These are phyloP conservation scores for Frieseomelitta varia DNA, from an alignment of 1,140 invertebrate genomes.

Conservation along the genomic window DNA sequence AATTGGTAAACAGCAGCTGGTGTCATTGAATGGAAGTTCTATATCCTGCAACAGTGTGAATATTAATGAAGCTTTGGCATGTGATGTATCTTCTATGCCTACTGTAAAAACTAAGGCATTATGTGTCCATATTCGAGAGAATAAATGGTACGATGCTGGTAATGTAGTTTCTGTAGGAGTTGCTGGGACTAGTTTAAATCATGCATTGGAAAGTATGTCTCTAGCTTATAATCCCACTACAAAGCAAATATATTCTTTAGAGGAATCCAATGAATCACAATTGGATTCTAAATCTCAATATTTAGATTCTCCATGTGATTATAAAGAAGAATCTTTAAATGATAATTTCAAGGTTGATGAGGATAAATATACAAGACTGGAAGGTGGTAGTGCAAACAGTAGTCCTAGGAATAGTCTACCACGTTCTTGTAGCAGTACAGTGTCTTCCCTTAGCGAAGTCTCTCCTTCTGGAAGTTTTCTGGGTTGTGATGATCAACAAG, in stretches of 20 bases:
- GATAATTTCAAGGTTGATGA: conserved; percentile 35
- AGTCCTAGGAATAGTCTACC: conserved; percentile 80
- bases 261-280: conserved; percentile 58
- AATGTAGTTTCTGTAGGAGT: conserved; percentile 76
- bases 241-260: conserved; percentile 80
- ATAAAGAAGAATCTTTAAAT: conserved; percentile 55
- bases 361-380: conserved; percentile 56
- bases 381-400: conserved; percentile 72
- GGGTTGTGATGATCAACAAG: conserved; percentile 77
- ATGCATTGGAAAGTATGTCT: conserved; percentile 83
- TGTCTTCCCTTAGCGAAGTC: conserved; percentile 82
- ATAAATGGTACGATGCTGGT: conserved; percentile 78
- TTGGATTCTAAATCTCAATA: conserved; percentile 54
- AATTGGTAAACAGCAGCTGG: conserved; percentile 76
- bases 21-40: conserved; percentile 76
- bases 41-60: conserved; percentile 77
- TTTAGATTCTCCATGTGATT: conserved; percentile 51
- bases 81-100: conserved; percentile 70
- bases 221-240: conserved; percentile 82
- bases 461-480: conserved; percentile 81
- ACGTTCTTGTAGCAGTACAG: conserved; percentile 82
- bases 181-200: conserved; percentile 78
- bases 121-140: conserved; percentile 77
- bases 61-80: conserved; percentile 73
- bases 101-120: conserved; percentile 71